Percentiles rank a stretch among this genome's conserved stretches.
Conservation (phyloP, 2,797 vertebrate genomes). For the Phaenicophaeus curvirostris region DNA sequence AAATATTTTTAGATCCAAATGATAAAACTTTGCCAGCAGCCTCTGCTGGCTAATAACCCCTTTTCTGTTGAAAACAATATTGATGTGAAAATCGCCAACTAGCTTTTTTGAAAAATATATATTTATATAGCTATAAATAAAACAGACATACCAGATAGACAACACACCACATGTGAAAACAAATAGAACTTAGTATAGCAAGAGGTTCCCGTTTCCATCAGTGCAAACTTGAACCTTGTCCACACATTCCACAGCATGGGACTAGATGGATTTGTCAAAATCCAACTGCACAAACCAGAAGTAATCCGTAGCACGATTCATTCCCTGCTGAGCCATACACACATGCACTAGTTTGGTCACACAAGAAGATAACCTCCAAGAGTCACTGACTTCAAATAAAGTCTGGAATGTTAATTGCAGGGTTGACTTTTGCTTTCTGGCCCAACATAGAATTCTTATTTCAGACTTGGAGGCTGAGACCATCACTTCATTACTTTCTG, state of each 20-base stretch:
- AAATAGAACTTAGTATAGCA: constrained; percentile 23
- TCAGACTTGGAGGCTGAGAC: constrained; percentile 47
- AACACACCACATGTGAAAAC: constrained; percentile 47
- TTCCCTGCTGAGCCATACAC: neutral
- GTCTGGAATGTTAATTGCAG: constrained; percentile 45
- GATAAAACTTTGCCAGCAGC: constrained; percentile 50
- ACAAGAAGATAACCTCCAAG: constrained; percentile 37
- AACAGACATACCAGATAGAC: constrained; percentile 55
- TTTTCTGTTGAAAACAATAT: constrained; percentile 54
- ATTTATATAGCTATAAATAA: constrained; percentile 65
- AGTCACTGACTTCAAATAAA: constrained; percentile 51
- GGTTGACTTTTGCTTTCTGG: constrained; percentile 13
- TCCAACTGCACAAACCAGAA: neutral
- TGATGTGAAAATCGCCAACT: constrained; percentile 44
- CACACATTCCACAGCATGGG: constrained; percentile 36
- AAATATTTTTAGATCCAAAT: constrained; percentile 47
- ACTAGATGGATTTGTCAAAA: constrained; percentile 59
- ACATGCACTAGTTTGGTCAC: constrained; percentile 1
- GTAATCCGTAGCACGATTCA: neutral
- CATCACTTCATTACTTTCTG: constrained; percentile 46
- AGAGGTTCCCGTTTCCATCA: constrained; percentile 53
- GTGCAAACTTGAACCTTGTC: constrained; percentile 55
- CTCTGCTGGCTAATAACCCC: constrained; percentile 38
- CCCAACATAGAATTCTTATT: neutral
- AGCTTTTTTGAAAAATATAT: neutral